phyloP scores from a whole-genome alignment of 1,140 invertebrate genomes.

The Triops longicaudatus region DNA sequence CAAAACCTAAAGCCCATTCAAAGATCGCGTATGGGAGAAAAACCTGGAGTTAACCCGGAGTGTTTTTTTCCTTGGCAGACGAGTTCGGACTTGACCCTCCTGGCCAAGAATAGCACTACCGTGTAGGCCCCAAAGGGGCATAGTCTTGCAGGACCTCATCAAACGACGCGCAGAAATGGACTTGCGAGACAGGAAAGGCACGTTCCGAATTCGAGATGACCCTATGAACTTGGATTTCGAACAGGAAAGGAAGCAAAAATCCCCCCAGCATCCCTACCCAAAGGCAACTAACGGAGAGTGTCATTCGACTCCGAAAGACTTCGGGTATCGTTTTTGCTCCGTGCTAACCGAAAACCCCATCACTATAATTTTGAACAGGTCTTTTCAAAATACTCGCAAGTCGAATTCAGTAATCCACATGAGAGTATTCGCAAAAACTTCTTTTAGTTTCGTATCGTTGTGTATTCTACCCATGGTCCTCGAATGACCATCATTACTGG shows the following conservation, averaged over 20 bases:
- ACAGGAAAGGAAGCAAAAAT: neutral
- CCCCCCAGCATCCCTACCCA: neutral
- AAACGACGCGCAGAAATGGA: neutral
- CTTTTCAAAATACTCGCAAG: no score
- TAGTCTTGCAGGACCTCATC: conserved; percentile 10
- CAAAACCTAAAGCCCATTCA: conserved; percentile 5
- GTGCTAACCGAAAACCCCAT: no score
- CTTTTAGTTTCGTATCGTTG: no score
- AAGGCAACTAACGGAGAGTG: neutral
- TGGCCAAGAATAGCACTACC: neutral
- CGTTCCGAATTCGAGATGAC: neutral
- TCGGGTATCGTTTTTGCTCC: neutral
- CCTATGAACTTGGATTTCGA: conserved; percentile 10
- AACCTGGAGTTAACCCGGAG: neutral
- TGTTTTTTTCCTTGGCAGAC: neutral
- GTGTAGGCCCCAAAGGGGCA: conserved; percentile 13
- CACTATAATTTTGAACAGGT: no score
- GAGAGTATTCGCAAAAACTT: no score
- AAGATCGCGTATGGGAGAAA: neutral
- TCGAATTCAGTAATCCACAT: no score
- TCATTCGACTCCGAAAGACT: neutral
- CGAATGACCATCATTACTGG: no score
- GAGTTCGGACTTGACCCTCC: neutral
- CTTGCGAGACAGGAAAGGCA: neutral
- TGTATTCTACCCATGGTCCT: no score